Conservation (phyloP, 2,888 invertebrate genomes). For the Phrixothrix hirtus region DNA sequence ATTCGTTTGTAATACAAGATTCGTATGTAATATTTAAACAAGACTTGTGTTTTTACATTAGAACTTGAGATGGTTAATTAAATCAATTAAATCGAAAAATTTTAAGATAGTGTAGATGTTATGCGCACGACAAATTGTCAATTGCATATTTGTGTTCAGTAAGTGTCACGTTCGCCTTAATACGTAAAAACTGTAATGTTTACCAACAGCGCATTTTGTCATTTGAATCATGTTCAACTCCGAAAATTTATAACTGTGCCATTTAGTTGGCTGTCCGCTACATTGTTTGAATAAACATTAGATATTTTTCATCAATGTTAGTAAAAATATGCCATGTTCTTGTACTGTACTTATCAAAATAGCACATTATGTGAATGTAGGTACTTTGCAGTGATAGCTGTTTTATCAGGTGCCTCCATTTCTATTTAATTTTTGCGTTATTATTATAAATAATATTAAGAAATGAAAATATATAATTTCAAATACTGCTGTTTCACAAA, state of each 20-base stretch:
- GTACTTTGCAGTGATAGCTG: conserved; percentile 51
- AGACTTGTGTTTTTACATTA: no score
- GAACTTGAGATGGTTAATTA: no score
- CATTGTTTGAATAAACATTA: conserved; percentile 13
- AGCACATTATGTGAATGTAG: conserved; percentile 46
- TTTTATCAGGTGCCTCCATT: conserved; percentile 55
- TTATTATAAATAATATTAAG: conserved; percentile 54
- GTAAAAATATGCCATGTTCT: conserved; percentile 22
- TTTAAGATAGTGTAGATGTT: conserved; percentile 9
- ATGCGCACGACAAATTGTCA: conserved; percentile 19
- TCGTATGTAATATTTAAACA: conserved; percentile 7
- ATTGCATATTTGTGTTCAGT: conserved; percentile 27
- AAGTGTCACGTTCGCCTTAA: conserved; percentile 31
- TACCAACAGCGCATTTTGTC: conserved; percentile 3
- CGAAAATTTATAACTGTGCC: not conserved
- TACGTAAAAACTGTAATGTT: conserved; percentile 3
- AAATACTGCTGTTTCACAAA: conserved; percentile 57
- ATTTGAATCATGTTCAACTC: not conserved
- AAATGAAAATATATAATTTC: conserved; percentile 53
- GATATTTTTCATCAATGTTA: conserved; percentile 17
- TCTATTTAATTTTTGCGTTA: conserved; percentile 50
- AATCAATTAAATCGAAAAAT: conserved; percentile 4
- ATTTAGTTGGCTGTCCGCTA: no score
- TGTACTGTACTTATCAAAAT: conserved; percentile 48
- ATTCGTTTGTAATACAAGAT: conserved; percentile 5